phyloP scores from a whole-genome alignment of 2,888 invertebrate species.

The Sinopyrophorus schimmeli region DNA sequence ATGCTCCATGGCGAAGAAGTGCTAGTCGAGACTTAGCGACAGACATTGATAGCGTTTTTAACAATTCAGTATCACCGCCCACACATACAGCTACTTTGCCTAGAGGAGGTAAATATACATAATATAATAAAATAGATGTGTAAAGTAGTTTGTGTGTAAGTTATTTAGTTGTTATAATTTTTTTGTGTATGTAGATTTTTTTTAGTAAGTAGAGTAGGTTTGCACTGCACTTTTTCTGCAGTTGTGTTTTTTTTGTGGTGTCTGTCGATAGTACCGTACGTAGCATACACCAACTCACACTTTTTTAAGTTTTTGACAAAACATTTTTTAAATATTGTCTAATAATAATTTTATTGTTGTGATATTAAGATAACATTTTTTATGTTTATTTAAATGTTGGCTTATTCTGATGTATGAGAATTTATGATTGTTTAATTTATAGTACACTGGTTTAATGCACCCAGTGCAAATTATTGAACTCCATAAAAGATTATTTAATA shows the following conservation, averaged over 20 bases:
- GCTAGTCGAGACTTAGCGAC: constrained; percentile 70
- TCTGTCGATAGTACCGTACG: constrained; percentile 14
- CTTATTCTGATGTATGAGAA: constrained; percentile 44
- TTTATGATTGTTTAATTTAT: too few species aligned
- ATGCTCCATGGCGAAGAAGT: constrained; percentile 64
- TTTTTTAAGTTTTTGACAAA: constrained; percentile 31
- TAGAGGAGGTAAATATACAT: constrained; percentile 68
- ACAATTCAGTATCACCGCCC: constrained; percentile 57
- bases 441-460: too few species aligned
- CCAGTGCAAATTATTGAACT: too few species aligned
- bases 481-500: too few species aligned
- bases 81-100: constrained; percentile 61
- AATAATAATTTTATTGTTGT: constrained; percentile 30
- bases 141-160: constrained; percentile 32
- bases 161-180: constrained; percentile 20
- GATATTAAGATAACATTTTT: constrained; percentile 31
- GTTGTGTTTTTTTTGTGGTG: constrained; percentile 26
- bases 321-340: constrained; percentile 18
- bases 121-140: constrained; percentile 23
- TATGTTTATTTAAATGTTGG: constrained; percentile 34
- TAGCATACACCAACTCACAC: constrained; percentile 33
- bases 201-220: constrained; percentile 22
- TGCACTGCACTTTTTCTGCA: constrained; percentile 27
- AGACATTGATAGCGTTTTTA: constrained; percentile 75
- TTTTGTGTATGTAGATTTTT: constrained; percentile 19